Conservation (phyloP, 2,888 invertebrate species). For the Timema cristinae region DNA sequence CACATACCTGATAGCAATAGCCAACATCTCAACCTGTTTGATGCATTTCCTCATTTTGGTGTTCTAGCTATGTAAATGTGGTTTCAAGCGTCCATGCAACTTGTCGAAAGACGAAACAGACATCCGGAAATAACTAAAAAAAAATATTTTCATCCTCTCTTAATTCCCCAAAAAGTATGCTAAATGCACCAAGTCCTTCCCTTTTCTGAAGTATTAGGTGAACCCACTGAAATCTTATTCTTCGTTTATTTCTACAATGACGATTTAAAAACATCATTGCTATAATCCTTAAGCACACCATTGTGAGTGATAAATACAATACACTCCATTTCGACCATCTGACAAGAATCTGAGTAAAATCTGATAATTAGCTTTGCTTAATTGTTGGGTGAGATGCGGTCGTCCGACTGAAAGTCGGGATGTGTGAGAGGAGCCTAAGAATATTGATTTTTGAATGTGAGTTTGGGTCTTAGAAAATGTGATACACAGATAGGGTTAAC, state of each 20-base stretch:
- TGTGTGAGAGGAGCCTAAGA: not conserved
- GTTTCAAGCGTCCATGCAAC: conserved; percentile 4
- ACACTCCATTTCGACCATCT: not conserved
- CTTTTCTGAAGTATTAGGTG: not conserved
- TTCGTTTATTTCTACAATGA: conserved; percentile 5
- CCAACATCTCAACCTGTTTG: too few species aligned
- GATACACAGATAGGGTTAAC: too few species aligned
- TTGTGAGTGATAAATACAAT: too few species aligned
- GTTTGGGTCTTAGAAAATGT: too few species aligned
- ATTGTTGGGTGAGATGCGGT: too few species aligned
- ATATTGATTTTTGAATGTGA: too few species aligned
- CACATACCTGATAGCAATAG: not conserved
- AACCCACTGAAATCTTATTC: not conserved
- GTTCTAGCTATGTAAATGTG: not conserved
- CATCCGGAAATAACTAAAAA: conserved; percentile 14
- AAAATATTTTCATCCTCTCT: not conserved
- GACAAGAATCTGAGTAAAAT: not conserved
- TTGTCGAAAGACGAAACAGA: conserved; percentile 2
- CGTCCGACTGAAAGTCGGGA: not conserved
- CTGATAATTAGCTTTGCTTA: not conserved
- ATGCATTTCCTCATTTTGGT: conserved; percentile 12
- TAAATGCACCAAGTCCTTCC: conserved; percentile 4
- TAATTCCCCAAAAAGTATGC: conserved; percentile 1
- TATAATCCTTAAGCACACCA: not conserved
- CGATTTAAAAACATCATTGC: not conserved